phyloP scores from a whole-genome alignment of 2,888 invertebrate genomes.

The Thera obeliscata region DNA sequence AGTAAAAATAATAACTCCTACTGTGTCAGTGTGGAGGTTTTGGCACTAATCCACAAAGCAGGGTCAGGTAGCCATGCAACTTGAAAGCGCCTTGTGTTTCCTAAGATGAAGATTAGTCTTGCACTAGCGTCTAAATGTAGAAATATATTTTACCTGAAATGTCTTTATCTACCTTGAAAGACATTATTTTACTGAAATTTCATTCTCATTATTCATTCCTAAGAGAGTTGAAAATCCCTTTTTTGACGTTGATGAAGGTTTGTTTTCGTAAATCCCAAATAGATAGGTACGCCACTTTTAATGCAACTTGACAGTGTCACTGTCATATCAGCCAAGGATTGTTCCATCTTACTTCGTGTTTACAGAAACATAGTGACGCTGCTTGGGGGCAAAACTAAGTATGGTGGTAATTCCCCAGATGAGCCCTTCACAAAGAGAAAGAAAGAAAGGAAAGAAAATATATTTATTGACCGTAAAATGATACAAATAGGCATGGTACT shows the following conservation, averaged over 20 bases:
- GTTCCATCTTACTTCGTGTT: no score
- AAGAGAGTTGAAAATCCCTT: neutral
- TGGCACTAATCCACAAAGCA: constrained; percentile 12
- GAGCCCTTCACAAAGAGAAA: no score
- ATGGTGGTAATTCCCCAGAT: no score
- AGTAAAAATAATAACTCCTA: constrained; percentile 7
- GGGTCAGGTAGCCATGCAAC: constrained; percentile 1
- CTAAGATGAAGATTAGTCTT: neutral
- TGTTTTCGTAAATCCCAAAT: neutral
- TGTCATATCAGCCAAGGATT: no score
- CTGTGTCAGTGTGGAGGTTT: constrained; percentile 9
- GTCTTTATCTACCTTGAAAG: neutral
- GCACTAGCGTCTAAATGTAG: neutral
- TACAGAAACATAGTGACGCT: no score
- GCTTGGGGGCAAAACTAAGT: no score
- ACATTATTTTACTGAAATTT: neutral
- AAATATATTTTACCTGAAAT: neutral
- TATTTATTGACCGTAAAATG: no score
- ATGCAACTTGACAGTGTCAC: neutral
- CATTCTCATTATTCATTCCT: neutral
- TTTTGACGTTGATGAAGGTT: neutral
- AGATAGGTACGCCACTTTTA: neutral
- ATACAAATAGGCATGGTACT: no score
- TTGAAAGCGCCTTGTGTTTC: neutral
- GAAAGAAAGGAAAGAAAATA: no score